Evolutionary conservation across 2,888 invertebrate genomes (phyloP).

Genomic region (Lapara coniferarum): DNA sequence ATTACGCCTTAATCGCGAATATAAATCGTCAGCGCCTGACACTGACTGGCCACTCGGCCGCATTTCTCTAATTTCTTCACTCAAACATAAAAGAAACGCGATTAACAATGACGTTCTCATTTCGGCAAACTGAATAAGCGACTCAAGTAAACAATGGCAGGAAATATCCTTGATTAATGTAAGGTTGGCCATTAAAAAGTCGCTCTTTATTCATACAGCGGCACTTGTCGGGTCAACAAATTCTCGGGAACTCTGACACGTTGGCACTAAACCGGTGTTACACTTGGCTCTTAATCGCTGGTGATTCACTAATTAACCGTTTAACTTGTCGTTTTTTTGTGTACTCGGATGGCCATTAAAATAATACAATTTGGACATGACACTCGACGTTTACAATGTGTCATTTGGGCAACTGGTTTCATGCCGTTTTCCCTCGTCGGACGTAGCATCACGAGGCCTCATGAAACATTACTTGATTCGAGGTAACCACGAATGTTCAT

Average conservation of each 20-base stretch:
- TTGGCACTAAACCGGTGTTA: conserved; percentile 28
- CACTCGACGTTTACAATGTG: conserved; percentile 30
- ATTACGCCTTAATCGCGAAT: conserved; percentile 6
- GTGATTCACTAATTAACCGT: conserved; percentile 36
- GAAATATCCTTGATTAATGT: conserved; percentile 45
- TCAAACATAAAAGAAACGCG: conserved; percentile 37
- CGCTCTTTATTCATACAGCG: conserved; percentile 12
- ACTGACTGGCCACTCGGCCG: background rate
- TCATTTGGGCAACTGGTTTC: conserved; percentile 33
- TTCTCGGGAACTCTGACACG: conserved; percentile 20
- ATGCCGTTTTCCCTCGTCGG: conserved; percentile 7
- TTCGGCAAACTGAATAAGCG: conserved; percentile 52
- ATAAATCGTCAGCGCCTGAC: background rate
- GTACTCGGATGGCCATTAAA: conserved; percentile 36
- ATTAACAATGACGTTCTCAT: conserved; percentile 45
- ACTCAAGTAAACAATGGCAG: conserved; percentile 58
- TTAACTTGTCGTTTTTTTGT: conserved; percentile 37
- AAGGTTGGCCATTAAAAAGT: conserved; percentile 22
- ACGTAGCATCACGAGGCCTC: background rate
- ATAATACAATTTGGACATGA: conserved; percentile 33
- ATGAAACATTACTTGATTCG: conserved; percentile 3
- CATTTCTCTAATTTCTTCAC: background rate
- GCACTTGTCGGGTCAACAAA: conserved; percentile 23
- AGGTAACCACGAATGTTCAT: conserved; percentile 13
- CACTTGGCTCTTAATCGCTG: conserved; percentile 28